phyloP scores from a whole-genome alignment of 2,113 vertebrate genomes.

The Hucho hucho region DNA sequence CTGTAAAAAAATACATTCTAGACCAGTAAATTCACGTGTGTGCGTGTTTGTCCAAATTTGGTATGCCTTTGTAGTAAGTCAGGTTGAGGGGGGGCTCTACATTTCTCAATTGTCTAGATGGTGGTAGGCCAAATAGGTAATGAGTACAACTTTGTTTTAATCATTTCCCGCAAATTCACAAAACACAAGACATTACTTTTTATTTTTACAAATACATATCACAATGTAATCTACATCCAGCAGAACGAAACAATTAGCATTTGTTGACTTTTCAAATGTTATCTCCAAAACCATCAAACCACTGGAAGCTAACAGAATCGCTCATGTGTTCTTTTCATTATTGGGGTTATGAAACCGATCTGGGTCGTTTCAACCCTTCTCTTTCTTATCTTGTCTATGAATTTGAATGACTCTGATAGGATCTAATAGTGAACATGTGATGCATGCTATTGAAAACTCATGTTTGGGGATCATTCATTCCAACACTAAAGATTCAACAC shows the following conservation, averaged over 20 bases:
- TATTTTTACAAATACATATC: conserved; percentile 52
- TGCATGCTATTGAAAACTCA: background rate
- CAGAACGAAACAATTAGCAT: conserved; percentile 61
- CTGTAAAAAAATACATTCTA: background rate
- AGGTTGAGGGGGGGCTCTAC: too few species aligned
- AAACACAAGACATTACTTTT: conserved; percentile 19
- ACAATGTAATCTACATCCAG: conserved; percentile 59
- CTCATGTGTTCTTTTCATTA: conserved; percentile 62
- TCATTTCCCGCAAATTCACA: background rate
- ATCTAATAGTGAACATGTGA: conserved; percentile 44
- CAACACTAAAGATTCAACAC: background rate
- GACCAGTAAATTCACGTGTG: background rate
- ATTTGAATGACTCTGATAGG: conserved; percentile 67
- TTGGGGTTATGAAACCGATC: conserved; percentile 58
- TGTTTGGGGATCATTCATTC: background rate
- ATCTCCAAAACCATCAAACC: conserved; percentile 65
- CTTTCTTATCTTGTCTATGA: conserved; percentile 39
- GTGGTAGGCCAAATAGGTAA: conserved; percentile 45
- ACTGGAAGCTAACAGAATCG: conserved; percentile 63
- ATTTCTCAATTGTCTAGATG: too few species aligned
- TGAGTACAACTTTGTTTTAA: conserved; percentile 53
- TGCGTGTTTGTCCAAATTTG: too few species aligned
- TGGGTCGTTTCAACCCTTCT: conserved; percentile 38
- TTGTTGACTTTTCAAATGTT: conserved; percentile 28
- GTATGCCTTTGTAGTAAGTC: too few species aligned